Evolutionary conservation across 2,888 invertebrate genomes (phyloP).

Genomic region (Tillus elongatus): DNA sequence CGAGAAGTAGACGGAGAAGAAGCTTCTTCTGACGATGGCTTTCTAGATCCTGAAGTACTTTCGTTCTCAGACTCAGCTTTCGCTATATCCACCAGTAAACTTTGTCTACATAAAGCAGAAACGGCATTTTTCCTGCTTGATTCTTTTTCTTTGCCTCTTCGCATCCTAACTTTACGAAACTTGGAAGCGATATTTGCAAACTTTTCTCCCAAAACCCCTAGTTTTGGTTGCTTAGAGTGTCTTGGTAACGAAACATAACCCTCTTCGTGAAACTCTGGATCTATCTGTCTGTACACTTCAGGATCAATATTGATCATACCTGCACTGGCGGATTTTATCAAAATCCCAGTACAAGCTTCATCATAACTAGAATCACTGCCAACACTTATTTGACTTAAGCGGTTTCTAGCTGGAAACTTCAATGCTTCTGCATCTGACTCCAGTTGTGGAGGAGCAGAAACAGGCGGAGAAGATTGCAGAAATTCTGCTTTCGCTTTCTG

Average conservation of each 20-base stretch:
- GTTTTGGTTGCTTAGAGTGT: slow-evolving; percentile 28
- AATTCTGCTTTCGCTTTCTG: slow-evolving; percentile 66
- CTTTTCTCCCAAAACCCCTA: slow-evolving; percentile 36
- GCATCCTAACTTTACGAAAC: slow-evolving; percentile 47
- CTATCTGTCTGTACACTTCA: slow-evolving; percentile 51
- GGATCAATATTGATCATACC: slow-evolving; percentile 67
- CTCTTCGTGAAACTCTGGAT: slow-evolving; percentile 37
- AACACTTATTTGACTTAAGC: slow-evolving; percentile 53
- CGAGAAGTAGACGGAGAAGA: slow-evolving; percentile 26
- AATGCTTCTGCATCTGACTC: slow-evolving; percentile 19
- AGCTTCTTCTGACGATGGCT: slow-evolving; percentile 24
- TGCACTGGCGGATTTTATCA: slow-evolving; percentile 66
- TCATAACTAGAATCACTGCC: slow-evolving; percentile 50
- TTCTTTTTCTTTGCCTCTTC: slow-evolving; percentile 33
- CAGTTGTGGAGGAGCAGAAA: slow-evolving; percentile 19
- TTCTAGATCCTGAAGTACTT: slow-evolving; percentile 19
- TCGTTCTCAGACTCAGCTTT: slow-evolving; percentile 16
- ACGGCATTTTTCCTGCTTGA: slow-evolving; percentile 50
- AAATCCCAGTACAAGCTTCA: slow-evolving; percentile 37
- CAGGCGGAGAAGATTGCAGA: slow-evolving; percentile 36
- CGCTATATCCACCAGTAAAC: slow-evolving; percentile 55
- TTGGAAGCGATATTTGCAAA: slow-evolving; percentile 51
- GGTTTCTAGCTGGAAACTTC: slow-evolving; percentile 33
- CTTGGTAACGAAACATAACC: slow-evolving; percentile 49
- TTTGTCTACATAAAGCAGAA: slow-evolving; percentile 65